Evolutionary conservation across 2,888 invertebrate genomes (phyloP).

Genomic region (Sinodicranocentrus sp.): DNA sequence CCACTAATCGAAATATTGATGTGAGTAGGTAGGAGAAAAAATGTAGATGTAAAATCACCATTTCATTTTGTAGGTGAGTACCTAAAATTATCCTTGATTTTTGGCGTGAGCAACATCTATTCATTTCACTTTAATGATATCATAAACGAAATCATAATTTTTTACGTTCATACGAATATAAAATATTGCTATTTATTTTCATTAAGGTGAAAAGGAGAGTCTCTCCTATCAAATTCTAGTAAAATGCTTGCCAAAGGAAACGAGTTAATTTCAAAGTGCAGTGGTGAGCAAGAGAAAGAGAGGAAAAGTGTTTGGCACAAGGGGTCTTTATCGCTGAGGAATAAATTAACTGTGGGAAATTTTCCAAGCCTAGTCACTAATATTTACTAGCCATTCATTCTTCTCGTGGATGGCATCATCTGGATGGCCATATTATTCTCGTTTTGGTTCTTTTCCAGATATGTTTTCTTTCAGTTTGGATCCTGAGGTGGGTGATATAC

Average conservation of each 20-base stretch:
- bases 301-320: neutral
- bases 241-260: constrained; percentile 4
- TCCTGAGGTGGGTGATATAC: constrained; percentile 72
- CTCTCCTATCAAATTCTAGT: constrained; percentile 8
- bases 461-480: constrained; percentile 73
- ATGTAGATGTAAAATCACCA: too few species aligned
- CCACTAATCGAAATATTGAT: too few species aligned
- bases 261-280: neutral
- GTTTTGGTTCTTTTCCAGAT: constrained; percentile 56
- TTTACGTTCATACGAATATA: neutral
- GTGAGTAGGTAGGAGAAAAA: too few species aligned
- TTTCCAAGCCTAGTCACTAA: neutral
- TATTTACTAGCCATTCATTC: neutral
- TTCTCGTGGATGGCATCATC: constrained; percentile 18
- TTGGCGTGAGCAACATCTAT: too few species aligned
- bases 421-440: constrained; percentile 26
- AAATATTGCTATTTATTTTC: neutral
- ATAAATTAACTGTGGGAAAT: constrained; percentile 3
- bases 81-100: too few species aligned
- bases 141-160: neutral
- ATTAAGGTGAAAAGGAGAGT: too few species aligned
- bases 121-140: neutral
- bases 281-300: neutral
- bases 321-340: neutral
- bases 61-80: too few species aligned